Percentiles rank a stretch among this genome's conserved stretches.
phyloP scores from a whole-genome alignment of 1,140 invertebrate species.

The Dendrolimus kikuchii region DNA sequence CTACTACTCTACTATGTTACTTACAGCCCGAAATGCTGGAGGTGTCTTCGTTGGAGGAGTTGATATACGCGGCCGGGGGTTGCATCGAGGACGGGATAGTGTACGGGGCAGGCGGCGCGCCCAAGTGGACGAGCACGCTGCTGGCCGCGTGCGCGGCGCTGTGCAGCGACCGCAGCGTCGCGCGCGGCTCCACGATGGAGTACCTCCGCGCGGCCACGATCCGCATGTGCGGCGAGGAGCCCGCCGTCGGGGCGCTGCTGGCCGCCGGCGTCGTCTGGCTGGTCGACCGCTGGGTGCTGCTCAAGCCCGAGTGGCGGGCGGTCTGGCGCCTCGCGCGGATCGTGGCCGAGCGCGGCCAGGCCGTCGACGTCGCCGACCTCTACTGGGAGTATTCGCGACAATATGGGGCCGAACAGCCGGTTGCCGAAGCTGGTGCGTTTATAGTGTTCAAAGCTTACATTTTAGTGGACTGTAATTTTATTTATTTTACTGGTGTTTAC shows the following conservation, averaged over 20 bases:
- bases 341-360: constrained; percentile 28
- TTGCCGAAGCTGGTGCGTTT: constrained; percentile 42
- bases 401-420: constrained; percentile 47
- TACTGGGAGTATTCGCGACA: constrained; percentile 43
- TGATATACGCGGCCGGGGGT: constrained; percentile 44
- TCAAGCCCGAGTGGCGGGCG: constrained; percentile 48
- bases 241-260: constrained; percentile 33
- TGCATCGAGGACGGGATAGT: constrained; percentile 38
- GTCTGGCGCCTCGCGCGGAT: constrained; percentile 55
- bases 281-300: constrained; percentile 29
- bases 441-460: neutral
- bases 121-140: constrained; percentile 31
- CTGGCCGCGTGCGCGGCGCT: constrained; percentile 55
- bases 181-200: constrained; percentile 51
- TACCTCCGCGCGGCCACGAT: constrained; percentile 51
- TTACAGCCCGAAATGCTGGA: constrained; percentile 44
- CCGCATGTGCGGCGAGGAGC: constrained; percentile 34
- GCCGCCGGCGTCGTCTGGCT: constrained; percentile 36
- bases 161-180: constrained; percentile 55
- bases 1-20: no score
- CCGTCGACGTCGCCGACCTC: constrained; percentile 34
- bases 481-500: no score
- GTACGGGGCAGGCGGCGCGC: constrained; percentile 24
- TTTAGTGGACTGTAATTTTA: no score
- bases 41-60: constrained; percentile 30